Conservation (phyloP, 1,140 invertebrate genomes). For the Akabosia matsudoensis region DNA sequence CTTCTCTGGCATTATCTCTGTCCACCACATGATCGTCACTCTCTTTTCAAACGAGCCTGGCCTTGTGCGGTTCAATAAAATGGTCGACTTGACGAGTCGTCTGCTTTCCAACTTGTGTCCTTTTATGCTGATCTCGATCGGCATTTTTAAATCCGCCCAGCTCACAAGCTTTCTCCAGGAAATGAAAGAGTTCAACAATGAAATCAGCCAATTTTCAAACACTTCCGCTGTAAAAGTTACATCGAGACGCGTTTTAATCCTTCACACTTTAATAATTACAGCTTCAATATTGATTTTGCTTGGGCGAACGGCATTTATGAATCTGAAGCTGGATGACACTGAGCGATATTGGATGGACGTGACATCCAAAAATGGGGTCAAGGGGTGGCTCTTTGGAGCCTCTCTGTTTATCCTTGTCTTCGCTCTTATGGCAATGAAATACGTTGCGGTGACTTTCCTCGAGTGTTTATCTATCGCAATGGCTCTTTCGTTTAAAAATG, state of each 20-base stretch:
- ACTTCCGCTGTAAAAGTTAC: neutral
- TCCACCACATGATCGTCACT: neutral
- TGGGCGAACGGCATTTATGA: neutral
- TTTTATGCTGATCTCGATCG: neutral
- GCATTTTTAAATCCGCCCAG: neutral
- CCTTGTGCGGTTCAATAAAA: neutral
- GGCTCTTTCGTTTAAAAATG: neutral
- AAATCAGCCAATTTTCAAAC: neutral
- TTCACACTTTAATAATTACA: neutral
- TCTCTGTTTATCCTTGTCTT: neutral
- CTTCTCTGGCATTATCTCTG: neutral
- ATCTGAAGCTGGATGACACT: neutral
- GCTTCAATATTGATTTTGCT: neutral
- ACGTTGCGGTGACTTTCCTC: neutral
- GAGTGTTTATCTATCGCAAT: neutral
- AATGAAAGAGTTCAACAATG: neutral
- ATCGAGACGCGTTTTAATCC: neutral
- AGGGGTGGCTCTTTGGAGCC: neutral
- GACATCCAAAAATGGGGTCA: neutral
- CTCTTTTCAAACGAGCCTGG: neutral
- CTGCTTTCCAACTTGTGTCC: neutral
- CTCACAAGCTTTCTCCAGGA: neutral
- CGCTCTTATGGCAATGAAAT: neutral
- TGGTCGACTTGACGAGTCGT: neutral
- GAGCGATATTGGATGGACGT: neutral